Conservation (phyloP, 2,113 vertebrate species). For the Trematomus loennbergii region DNA sequence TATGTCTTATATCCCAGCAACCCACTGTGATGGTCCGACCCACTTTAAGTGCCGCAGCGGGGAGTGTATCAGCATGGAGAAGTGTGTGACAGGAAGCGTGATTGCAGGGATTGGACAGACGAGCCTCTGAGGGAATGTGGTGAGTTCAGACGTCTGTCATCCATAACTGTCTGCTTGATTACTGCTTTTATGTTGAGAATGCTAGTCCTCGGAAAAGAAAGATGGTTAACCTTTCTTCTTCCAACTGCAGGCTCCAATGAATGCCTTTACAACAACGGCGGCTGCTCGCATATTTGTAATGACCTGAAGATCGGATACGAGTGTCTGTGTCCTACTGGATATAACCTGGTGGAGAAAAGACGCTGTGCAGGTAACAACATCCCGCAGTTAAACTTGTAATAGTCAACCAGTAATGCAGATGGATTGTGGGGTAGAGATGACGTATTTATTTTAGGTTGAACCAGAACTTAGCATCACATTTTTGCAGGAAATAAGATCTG, state of each 20-base stretch:
- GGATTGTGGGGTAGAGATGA: too few species aligned
- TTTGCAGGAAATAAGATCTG: too few species aligned
- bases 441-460: too few species aligned
- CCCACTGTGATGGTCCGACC: constrained; percentile 82
- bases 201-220: constrained; percentile 7
- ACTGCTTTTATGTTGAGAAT: not conserved
- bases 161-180: constrained; percentile 37
- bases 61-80: constrained; percentile 88
- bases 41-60: constrained; percentile 88
- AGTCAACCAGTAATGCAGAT: not conserved
- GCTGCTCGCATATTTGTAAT: constrained; percentile 90
- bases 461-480: too few species aligned
- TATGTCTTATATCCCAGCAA: constrained; percentile 72
- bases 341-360: constrained; percentile 73
- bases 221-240: not conserved
- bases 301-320: constrained; percentile 90
- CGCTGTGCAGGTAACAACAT: constrained; percentile 86
- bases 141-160: constrained; percentile 73
- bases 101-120: constrained; percentile 93
- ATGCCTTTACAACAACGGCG: constrained; percentile 87
- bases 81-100: constrained; percentile 86
- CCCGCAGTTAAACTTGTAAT: not conserved
- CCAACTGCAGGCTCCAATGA: constrained; percentile 86
- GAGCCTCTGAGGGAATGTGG: constrained; percentile 91
- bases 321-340: constrained; percentile 89